These are phyloP conservation scores for Dryobates pubescens DNA, from an alignment of 2,797 vertebrate genomes.

Conservation along the genomic window DNA sequence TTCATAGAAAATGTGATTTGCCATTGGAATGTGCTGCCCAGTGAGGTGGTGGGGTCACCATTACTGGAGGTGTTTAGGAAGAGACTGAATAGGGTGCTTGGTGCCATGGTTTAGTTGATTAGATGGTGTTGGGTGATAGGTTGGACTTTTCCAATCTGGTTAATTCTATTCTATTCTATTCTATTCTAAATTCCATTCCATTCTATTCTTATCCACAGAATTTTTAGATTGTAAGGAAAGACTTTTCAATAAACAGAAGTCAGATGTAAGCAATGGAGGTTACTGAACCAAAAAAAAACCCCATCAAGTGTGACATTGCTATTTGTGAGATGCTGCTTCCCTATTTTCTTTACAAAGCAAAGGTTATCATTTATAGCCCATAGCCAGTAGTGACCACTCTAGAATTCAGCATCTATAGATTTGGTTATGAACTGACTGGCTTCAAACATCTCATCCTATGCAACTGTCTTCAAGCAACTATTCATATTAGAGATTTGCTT, in stretches of 20 bases:
- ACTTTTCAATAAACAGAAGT: not conserved
- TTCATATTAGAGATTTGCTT: not conserved
- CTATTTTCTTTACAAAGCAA: not conserved
- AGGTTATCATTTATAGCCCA: not conserved
- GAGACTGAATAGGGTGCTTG: too few relatives aligned
- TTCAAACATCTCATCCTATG: not conserved
- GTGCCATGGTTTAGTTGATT: too few relatives aligned
- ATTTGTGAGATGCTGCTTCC: not conserved
- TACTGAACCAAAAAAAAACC: not conserved
- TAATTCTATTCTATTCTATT: too few relatives aligned
- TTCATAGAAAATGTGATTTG: too few relatives aligned
- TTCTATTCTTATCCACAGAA: not conserved
- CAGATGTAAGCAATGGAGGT: not conserved
- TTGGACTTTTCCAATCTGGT: too few relatives aligned
- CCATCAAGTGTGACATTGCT: accelerated
- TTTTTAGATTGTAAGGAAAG: not conserved
- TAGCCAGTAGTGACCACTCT: not conserved
- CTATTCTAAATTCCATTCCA: too few relatives aligned
- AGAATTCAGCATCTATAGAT: not conserved
- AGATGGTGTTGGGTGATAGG: too few relatives aligned
- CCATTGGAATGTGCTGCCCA: too few relatives aligned
- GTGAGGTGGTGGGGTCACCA: too few relatives aligned
- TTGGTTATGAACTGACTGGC: not conserved
- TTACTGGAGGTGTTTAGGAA: too few relatives aligned
- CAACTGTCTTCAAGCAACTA: not conserved